phyloP scores from a whole-genome alignment of 2,888 invertebrate genomes.

The Papilio elwesi region DNA sequence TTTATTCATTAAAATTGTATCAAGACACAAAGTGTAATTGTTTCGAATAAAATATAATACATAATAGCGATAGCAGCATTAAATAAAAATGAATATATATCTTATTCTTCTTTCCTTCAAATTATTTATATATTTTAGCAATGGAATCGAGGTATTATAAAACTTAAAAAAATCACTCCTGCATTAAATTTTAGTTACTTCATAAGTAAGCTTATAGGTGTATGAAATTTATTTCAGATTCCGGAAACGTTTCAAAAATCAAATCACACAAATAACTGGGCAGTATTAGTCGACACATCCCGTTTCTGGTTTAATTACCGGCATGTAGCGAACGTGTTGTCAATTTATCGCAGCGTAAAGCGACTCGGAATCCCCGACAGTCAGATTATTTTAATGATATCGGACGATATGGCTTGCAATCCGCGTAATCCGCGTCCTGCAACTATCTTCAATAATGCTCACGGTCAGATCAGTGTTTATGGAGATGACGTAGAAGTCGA shows the following conservation, averaged over 20 bases:
- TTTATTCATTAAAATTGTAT: neutral
- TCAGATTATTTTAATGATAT: conserved; percentile 99
- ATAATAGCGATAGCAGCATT: neutral
- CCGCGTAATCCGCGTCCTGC: conserved; percentile 98
- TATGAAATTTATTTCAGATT: conserved; percentile 60
- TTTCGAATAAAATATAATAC: neutral
- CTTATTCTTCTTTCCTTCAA: neutral
- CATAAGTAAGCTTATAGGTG: neutral
- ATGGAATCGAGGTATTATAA: conserved; percentile 3
- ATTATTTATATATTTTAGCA: conserved; percentile 18
- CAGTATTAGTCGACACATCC: conserved; percentile 98
- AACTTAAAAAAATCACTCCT: neutral
- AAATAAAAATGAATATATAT: neutral
- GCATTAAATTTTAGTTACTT: neutral
- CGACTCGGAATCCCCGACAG: conserved; percentile 99
- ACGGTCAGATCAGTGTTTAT: conserved; percentile 99
- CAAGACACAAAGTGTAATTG: neutral
- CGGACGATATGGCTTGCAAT: conserved; percentile 99
- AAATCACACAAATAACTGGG: conserved; percentile 99
- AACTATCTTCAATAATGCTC: conserved; percentile 98
- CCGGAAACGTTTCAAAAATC: conserved; percentile 84
- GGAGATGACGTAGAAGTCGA: conserved; percentile 99
- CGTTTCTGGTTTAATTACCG: conserved; percentile 99
- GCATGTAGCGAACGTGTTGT: conserved; percentile 99
- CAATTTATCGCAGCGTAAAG: conserved; percentile 99